Base-by-base conservation (phyloP, 2,888 invertebrate species). In the Polydrusus cervinus region DNA sequence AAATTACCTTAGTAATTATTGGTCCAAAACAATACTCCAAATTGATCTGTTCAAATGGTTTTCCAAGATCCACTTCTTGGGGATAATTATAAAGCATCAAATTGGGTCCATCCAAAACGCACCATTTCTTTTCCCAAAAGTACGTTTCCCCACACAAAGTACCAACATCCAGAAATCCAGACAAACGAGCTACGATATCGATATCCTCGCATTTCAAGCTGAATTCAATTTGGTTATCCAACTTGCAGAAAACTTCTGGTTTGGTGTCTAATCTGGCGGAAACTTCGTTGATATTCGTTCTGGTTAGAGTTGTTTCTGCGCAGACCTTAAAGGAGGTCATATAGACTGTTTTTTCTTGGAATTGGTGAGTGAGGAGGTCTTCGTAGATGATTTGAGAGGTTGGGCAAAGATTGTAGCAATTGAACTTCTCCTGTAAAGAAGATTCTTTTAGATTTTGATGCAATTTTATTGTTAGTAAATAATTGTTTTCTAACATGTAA, bases 81-180 rank as follows among this genome's bases (percentile, higher is more conserved):
- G 89, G 90, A 81, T 89, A 88, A 66, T 89, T 88, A 89, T 89
- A 91, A 47, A 90, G 87, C 20, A 83, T 82, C 1, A 91, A 78
- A 0, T 81, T 80, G 13, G 88, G 84, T 0, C 88, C 88, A 25
- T 87, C 84, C 8, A 91, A 81, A 6, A 86, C 86, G 80, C 90
- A 90, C 90, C 90, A 91, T 67, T 88, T 86, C 0, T 89, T 86
- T 81, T 90, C 90, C 91, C 91, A 91, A 68, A 84, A 84, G 18
- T 88, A 85, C 0, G 83, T 81, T 3, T 85, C 84, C 10, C 69
- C 69, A 3, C 77, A 79, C 16, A 87, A 84, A 64, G 87, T 86
- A 13, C 89, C 89, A 13, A 90, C 85, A 53, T 89, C 89, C 1
- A 91, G 79, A 79, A 90, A 90, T 0, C 91, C 90, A 1, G 84